Percentiles rank a stretch among this genome's conserved stretches.
phyloP scores from a whole-genome alignment of 2,113 vertebrate species.

The Lepus americanus region DNA sequence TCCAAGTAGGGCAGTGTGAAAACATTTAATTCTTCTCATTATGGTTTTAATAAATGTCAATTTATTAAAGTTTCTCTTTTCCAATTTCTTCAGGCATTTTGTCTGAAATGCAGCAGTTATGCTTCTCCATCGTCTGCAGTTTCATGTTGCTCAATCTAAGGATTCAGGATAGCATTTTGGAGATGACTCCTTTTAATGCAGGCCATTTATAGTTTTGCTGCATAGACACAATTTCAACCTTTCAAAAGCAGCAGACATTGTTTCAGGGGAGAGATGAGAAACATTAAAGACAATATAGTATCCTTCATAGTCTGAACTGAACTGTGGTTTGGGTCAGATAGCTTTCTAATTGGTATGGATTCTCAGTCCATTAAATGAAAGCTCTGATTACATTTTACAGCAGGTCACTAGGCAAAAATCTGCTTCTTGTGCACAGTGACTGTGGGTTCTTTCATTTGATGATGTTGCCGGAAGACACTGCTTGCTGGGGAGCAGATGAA shows the following conservation, averaged over 20 bases:
- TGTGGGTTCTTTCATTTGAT: slow-evolving; percentile 49
- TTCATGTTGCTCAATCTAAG: background rate
- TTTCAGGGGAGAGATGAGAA: slow-evolving; percentile 68
- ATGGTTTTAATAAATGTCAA: slow-evolving; percentile 11
- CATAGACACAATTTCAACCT: slow-evolving; percentile 73
- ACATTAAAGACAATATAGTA: slow-evolving; percentile 56
- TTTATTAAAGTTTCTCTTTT: background rate
- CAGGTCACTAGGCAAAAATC: slow-evolving; percentile 65
- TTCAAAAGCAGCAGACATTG: slow-evolving; percentile 57
- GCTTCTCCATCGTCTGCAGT: background rate
- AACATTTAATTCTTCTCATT: background rate
- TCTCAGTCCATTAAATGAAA: slow-evolving; percentile 75
- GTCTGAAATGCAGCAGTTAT: background rate
- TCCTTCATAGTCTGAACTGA: slow-evolving; percentile 56
- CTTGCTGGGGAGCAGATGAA: background rate
- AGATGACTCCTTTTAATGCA: slow-evolving; percentile 50
- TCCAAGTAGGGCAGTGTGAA: background rate
- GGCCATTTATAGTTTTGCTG: slow-evolving; percentile 72
- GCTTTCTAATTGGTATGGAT: slow-evolving; percentile 76
- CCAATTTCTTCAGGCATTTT: background rate
- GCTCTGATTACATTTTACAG: slow-evolving; percentile 70
- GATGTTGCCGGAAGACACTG: background rate
- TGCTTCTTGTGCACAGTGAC: slow-evolving; percentile 57
- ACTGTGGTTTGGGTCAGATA: slow-evolving; percentile 67
- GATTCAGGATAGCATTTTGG: slow-evolving; percentile 35